These are phyloP conservation scores for Crax fasciolata DNA, from an alignment of 2,797 vertebrate species.

Conservation along the genomic window DNA sequence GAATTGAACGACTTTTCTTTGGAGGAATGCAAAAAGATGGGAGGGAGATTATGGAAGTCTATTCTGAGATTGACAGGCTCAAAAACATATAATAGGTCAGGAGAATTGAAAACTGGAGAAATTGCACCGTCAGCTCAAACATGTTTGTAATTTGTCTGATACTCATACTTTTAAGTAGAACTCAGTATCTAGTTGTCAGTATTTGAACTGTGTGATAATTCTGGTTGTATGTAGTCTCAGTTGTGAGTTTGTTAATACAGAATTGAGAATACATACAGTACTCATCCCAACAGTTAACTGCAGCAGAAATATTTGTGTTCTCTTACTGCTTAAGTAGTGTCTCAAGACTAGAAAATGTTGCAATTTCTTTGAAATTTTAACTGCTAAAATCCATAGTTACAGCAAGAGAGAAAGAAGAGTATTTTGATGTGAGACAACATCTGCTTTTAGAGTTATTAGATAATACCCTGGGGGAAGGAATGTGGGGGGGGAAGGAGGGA, in stretches of 20 bases:
- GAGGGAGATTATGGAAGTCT: not conserved
- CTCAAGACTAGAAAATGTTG: not conserved
- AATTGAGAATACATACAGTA: not conserved
- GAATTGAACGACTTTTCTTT: not conserved
- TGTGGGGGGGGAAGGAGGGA: not conserved
- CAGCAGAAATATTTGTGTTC: not conserved
- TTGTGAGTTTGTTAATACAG: not conserved
- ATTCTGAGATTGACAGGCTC: not conserved
- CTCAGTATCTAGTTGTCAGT: not conserved
- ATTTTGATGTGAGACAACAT: not conserved
- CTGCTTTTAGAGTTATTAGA: slow-evolving; percentile 16
- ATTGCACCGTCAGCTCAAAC: not conserved
- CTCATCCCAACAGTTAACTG: not conserved
- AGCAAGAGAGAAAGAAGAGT: not conserved
- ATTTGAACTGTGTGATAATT: not conserved
- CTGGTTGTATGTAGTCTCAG: not conserved
- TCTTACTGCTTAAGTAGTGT: not conserved
- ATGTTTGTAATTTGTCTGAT: not conserved
- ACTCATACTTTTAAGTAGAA: slow-evolving; percentile 8
- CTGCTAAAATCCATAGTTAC: not conserved
- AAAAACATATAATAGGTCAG: not conserved
- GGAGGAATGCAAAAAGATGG: not conserved
- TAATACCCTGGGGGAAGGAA: not conserved
- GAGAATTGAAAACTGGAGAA: not conserved
- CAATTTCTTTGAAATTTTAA: slow-evolving; percentile 14